phyloP scores from a whole-genome alignment of 2,113 vertebrate species.

The Etheostoma spectabile region DNA sequence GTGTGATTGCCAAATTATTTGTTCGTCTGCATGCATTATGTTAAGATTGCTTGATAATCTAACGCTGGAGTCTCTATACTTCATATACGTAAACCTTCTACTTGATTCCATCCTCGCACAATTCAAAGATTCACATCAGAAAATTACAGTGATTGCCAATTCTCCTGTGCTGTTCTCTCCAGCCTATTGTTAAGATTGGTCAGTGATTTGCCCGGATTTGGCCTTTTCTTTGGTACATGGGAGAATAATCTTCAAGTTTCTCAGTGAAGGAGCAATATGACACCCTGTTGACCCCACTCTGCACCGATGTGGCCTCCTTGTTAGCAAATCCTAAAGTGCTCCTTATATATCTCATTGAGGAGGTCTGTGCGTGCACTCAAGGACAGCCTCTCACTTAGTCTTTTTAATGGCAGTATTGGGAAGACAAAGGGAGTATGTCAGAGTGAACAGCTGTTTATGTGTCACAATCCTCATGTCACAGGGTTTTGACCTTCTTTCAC shows the following conservation, averaged over 20 bases:
- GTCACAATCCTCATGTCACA: conserved; percentile 62
- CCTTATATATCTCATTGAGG: conserved; percentile 31
- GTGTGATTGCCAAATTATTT: conserved; percentile 39
- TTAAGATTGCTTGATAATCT: conserved; percentile 43
- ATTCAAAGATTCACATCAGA: conserved; percentile 40
- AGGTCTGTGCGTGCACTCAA: conserved; percentile 35
- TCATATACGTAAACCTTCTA: conserved; percentile 38
- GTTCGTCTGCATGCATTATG: conserved; percentile 28
- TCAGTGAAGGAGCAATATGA: conserved; percentile 48
- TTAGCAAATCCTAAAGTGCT: conserved; percentile 39
- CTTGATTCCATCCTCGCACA: conserved; percentile 33
- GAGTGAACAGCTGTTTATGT: conserved; percentile 74
- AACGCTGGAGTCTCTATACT: conserved; percentile 34
- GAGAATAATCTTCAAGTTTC: conserved; percentile 55
- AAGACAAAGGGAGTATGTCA: conserved; percentile 70
- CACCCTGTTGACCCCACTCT: conserved; percentile 58
- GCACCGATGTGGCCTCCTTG: conserved; percentile 34
- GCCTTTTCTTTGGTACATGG: conserved; percentile 59
- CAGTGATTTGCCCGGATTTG: conserved; percentile 66
- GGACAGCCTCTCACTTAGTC: conserved; percentile 58
- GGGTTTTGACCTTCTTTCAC: conserved; percentile 69
- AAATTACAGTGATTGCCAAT: conserved; percentile 52
- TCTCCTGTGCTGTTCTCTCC: conserved; percentile 46
- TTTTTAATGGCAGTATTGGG: conserved; percentile 43
- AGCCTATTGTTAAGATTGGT: conserved; percentile 53